These are phyloP conservation scores for Sebastes kiyomatsui DNA, from an alignment of 2,797 vertebrate species.

Conservation along the genomic window DNA sequence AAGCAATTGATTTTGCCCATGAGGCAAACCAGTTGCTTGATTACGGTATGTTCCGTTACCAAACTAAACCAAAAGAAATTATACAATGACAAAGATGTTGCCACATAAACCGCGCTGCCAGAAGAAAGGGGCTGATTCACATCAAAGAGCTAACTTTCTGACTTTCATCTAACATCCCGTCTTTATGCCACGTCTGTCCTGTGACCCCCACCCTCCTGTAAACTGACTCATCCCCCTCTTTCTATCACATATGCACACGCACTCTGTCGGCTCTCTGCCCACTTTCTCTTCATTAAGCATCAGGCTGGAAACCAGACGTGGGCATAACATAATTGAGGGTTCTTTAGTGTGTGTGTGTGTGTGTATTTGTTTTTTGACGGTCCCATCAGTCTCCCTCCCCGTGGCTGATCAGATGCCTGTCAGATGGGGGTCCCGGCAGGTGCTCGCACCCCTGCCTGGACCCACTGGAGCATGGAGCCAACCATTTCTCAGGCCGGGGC, in stretches of 20 bases:
- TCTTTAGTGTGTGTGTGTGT: constrained; percentile 13
- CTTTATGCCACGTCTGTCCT: not conserved
- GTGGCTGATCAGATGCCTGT: constrained; percentile 69
- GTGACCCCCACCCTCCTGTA: constrained; percentile 5
- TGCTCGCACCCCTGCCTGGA: constrained; percentile 59
- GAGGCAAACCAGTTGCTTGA: constrained; percentile 47
- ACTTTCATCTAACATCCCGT: constrained; percentile 22
- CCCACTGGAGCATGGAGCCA: constrained; percentile 57
- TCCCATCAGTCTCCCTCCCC: constrained; percentile 50
- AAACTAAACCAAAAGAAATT: constrained; percentile 37
- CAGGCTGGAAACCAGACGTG: constrained; percentile 45
- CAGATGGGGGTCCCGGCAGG: constrained; percentile 67
- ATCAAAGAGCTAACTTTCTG: constrained; percentile 13
- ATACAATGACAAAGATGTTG: constrained; percentile 30
- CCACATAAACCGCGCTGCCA: not conserved
- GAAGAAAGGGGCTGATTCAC: constrained; percentile 20
- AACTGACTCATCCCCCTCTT: constrained; percentile 20
- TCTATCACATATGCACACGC: constrained; percentile 22
- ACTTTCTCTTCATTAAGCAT: constrained; percentile 47
- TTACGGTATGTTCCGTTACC: constrained; percentile 40
- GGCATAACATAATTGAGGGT: constrained; percentile 35
- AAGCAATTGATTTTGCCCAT: constrained; percentile 50
- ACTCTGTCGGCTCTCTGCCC: constrained; percentile 11
- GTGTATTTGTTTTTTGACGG: constrained; percentile 11
- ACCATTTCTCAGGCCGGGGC: constrained; percentile 60